Evolutionary conservation across 1,140 invertebrate species (phyloP).

Genomic region (Luehdorfia chinensis): DNA sequence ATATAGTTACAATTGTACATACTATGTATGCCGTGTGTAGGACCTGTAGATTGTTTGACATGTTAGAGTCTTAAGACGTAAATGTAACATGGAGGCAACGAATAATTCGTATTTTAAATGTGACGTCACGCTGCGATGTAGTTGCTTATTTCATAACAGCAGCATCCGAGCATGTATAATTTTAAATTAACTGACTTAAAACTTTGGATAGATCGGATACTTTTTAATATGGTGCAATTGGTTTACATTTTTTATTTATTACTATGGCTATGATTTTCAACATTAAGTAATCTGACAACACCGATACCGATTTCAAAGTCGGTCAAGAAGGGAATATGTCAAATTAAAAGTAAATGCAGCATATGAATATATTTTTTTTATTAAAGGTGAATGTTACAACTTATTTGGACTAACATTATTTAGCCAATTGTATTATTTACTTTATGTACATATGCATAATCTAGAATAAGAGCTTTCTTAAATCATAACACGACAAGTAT

Average conservation of each 20-base stretch:
- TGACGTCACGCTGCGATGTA: neutral
- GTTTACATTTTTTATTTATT: too few relatives aligned
- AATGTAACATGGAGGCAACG: constrained; percentile 10
- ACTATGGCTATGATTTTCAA: too few relatives aligned
- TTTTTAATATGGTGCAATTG: too few relatives aligned
- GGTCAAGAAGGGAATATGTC: too few relatives aligned
- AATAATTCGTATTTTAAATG: neutral
- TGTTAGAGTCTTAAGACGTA: constrained; percentile 31
- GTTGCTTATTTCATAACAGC: neutral
- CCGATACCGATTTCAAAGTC: too few relatives aligned
- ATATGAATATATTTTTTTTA: constrained; percentile 25
- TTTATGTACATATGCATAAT: constrained; percentile 58
- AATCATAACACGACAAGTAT: constrained; percentile 21
- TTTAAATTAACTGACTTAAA: too few relatives aligned
- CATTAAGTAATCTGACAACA: too few relatives aligned
- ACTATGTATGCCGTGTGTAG: constrained; percentile 71
- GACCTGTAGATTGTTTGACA: constrained; percentile 61
- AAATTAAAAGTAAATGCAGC: too few relatives aligned
- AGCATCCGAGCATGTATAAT: too few relatives aligned
- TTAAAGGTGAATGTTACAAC: constrained; percentile 55
- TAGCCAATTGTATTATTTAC: constrained; percentile 46
- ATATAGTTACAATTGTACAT: constrained; percentile 70
- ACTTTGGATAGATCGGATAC: too few relatives aligned
- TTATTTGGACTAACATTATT: constrained; percentile 36
- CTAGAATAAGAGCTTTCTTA: constrained; percentile 43